Evolutionary conservation across 2,888 invertebrate species (phyloP).

Genomic region (Alviniconcha strummeri): DNA sequence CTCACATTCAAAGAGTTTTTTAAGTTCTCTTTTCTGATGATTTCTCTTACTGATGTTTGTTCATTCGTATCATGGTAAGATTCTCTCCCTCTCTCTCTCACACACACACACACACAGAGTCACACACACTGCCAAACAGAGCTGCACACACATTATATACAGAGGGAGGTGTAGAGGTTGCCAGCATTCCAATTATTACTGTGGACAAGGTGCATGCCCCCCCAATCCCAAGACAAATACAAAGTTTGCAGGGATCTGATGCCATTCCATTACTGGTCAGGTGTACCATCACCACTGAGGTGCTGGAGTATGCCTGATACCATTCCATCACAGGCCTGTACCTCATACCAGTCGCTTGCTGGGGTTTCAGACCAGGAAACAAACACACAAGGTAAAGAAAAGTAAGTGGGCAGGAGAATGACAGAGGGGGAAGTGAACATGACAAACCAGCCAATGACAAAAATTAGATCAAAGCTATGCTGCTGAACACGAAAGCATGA

Average conservation of each 20-base stretch:
- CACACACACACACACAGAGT: background rate
- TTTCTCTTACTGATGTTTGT: background rate
- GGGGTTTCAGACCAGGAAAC: background rate
- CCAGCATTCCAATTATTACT: background rate
- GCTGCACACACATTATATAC: background rate
- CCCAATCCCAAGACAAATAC: too few species aligned
- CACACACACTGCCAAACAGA: slow-evolving; percentile 9
- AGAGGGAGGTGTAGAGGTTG: background rate
- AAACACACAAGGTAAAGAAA: background rate
- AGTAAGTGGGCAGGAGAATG: background rate
- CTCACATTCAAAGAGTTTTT: too few species aligned
- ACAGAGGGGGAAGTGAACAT: background rate
- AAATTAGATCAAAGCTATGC: background rate
- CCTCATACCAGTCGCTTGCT: background rate
- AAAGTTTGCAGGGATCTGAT: too few species aligned
- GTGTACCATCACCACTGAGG: too few species aligned
- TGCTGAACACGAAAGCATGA: background rate
- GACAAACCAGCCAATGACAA: background rate
- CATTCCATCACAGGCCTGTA: background rate
- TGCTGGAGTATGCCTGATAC: too few species aligned
- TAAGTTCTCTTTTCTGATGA: background rate
- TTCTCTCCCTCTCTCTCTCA: background rate
- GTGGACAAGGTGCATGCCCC: background rate
- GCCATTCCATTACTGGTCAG: too few species aligned
- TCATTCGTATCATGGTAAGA: background rate